Base-by-base conservation (phyloP, 92 coral and sea anemone genomes). In the Zoanthus gigantus region DNA sequence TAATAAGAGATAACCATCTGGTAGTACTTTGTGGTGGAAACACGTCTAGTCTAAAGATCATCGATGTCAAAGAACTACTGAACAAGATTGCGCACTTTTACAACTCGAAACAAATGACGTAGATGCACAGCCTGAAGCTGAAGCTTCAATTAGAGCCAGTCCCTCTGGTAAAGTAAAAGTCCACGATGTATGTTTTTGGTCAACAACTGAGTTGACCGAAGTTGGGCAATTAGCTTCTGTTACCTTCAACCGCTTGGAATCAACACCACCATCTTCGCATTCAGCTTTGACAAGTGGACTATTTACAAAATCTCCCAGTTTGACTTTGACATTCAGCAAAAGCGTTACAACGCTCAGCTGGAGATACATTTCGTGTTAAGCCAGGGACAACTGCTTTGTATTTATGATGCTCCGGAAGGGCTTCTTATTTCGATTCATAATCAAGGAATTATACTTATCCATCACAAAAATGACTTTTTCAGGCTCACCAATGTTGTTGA, bases 151-250 rank as follows among this genome's bases (percentile, higher is more conserved):
- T 68, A 57, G 58, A 57, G 52, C 48, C 88, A 73, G 69, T 76
- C 63, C 61, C 14, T 53, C 74, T 46, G 72, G 73, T 16, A 88
- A 88, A 82, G 91, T 88, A 46, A 88, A 88, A 45, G 68, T 82
- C 9, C 65, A 80, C 81, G 88, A 88, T 73, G 81, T 61, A 50
- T 28, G 72, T 28, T 57, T 80, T 52, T 82, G 82, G 87, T 77
- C 65, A 56, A 58, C 78, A n/a, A 78, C 34, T 15, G 87, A 86
- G 60, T 54, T 61, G 42, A 29, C 72, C 30, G 60, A 86, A 14
- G 48, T 79, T 46, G 90, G 87, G 82, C 29, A 63, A 16, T 46
- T 90, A 15, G 87, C 87, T 87, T 87, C 93, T 71, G 50, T 87
- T 6, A 87, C 90, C 37, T 65, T 83, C 9, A 72, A 53, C 88